Evolutionary conservation across 2,888 invertebrate species (phyloP), one percentile per base, ranked within the genome.

Genomic region (Agriopis marginaria): DNA sequence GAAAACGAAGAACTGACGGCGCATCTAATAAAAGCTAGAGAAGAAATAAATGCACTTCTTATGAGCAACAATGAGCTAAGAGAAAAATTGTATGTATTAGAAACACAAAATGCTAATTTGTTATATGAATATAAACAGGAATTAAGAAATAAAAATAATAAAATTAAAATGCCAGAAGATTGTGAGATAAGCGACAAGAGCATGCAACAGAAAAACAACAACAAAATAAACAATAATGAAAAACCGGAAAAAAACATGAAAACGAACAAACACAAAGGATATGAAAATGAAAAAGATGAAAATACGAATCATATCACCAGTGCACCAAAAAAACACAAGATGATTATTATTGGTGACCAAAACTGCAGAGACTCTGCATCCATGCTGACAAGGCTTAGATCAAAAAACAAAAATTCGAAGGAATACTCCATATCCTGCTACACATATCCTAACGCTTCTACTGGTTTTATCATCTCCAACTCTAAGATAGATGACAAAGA

Each of bases 361-460:
- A 59, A 12, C 32, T 59, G 59, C 8, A 59, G 45, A 59, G n/a
- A 47, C 45, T 17, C 32, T 0, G 44, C 59, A 2, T 59, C 59
- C 1, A 47, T n/a, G 11, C 32, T 59, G 1, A 44, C n/a, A 0
- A 44, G 32, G 9, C 17, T 59, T n/a, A 14, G 59, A 0, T 9
- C n/a, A 4, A 59, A 45, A 7, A 10, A 45, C 8, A 59, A 40
- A 10, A 59, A 59, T 11, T 9, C 59, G 11, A 59, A 45, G 6
- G 59, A 59, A 47, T 59, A 47, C 45, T 7, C 5, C 3, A 45
- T 59, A 5, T 12, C 23, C 32, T 45, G 45, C n/a, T 12, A 45
- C 0, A 23, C 45, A 3, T 59, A 59, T 47, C 45, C 59, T 11
- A 12, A 47, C 12, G 45, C 59, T 4, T 7, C 47, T 6, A 23